phyloP scores from a whole-genome alignment of 2,113 vertebrate genomes.

The Anhinga rufa region DNA sequence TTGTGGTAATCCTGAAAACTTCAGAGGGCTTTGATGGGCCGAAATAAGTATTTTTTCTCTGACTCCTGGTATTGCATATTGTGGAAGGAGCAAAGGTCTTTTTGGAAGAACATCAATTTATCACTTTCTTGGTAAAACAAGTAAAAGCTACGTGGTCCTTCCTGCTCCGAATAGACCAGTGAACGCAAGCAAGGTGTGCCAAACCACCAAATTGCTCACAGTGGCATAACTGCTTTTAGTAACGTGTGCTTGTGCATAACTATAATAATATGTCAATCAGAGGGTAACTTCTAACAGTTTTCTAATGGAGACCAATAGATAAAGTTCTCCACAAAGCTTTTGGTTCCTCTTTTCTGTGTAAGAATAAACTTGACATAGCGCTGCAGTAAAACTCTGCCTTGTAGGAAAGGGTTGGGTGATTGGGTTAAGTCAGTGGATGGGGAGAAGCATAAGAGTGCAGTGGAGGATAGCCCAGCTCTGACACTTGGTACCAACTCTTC shows the following conservation, averaged over 20 bases:
- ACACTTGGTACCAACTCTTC: background rate
- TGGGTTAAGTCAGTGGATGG: background rate
- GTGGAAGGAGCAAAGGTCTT: background rate
- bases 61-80: background rate
- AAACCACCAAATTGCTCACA: background rate
- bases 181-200: fast-evolving
- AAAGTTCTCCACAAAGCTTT: background rate
- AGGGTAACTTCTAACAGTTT: background rate
- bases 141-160: background rate
- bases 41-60: background rate
- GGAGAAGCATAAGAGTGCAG: background rate
- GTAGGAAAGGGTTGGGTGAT: background rate
- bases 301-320: background rate
- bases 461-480: background rate
- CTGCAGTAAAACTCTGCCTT: background rate
- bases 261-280: background rate
- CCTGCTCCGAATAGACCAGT: background rate
- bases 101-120: background rate
- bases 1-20: background rate
- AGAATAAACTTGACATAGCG: background rate
- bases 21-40: background rate
- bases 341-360: background rate
- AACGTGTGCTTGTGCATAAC: too few relatives aligned
- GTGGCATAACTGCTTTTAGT: background rate
- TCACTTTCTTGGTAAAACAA: background rate